Evolutionary conservation across 2,888 invertebrate species (phyloP).

Genomic region (Drosophila kuntzei): DNA sequence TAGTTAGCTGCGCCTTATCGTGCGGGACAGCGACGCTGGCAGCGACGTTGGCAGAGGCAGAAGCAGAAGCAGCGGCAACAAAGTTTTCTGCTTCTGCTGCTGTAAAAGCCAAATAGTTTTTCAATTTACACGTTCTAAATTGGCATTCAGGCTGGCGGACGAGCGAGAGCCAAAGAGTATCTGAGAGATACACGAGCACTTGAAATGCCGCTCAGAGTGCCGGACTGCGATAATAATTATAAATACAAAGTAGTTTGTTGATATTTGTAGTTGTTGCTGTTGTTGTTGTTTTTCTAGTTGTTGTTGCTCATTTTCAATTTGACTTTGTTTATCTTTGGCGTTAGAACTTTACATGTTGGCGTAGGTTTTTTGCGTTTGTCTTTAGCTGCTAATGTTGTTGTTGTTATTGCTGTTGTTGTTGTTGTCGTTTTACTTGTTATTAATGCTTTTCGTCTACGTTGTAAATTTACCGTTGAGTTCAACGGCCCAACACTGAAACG

Average conservation of each 20-base stretch:
- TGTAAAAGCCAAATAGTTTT: slow-evolving; percentile 76
- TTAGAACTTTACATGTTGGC: slow-evolving; percentile 83
- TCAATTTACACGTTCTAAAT: slow-evolving; percentile 83
- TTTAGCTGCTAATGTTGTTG: slow-evolving; percentile 10
- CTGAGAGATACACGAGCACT: slow-evolving; percentile 72
- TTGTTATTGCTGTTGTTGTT: slow-evolving; percentile 32
- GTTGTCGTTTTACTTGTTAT: slow-evolving; percentile 47
- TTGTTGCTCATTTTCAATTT: slow-evolving; percentile 64
- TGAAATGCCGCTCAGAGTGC: slow-evolving; percentile 31
- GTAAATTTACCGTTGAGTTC: slow-evolving; percentile 81
- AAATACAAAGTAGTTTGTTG: slow-evolving; percentile 81
- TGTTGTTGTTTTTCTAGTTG: slow-evolving; percentile 30
- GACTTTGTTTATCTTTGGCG: slow-evolving; percentile 77
- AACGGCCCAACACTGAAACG: slow-evolving; percentile 48
- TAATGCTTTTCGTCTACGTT: slow-evolving; percentile 49
- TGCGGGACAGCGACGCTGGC: slow-evolving; percentile 66
- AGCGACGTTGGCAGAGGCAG: slow-evolving; percentile 8
- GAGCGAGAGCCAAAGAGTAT: slow-evolving; percentile 42
- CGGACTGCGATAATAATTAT: slow-evolving; percentile 74
- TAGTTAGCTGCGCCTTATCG: slow-evolving; percentile 78
- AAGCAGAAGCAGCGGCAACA: slow-evolving; percentile 15
- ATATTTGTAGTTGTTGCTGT: slow-evolving; percentile 54
- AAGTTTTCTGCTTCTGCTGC: slow-evolving; percentile 44
- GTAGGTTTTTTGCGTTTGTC: slow-evolving; percentile 65
- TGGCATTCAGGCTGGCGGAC: slow-evolving; percentile 32